Conservation (phyloP, 2,888 invertebrate species). For the Caenorhabditis sp. region DNA sequence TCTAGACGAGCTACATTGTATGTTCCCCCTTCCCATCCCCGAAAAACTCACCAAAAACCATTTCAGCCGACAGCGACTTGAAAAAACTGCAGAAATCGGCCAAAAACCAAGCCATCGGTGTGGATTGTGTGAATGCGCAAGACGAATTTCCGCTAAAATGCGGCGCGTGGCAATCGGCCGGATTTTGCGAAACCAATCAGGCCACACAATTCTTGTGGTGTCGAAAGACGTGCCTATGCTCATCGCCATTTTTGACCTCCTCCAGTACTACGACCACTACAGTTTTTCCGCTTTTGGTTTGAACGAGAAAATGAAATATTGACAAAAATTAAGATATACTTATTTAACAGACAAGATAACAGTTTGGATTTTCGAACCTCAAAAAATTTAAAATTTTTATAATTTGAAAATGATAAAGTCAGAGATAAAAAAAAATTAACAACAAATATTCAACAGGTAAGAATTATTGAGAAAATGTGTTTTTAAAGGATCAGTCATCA, state of each 20-base stretch:
- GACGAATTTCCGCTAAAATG: conserved; percentile 46
- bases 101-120: conserved; percentile 6
- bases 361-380: too few species aligned
- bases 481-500: conserved; percentile 14
- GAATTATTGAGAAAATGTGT: background rate
- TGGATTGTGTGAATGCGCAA: conserved; percentile 26
- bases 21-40: too few species aligned
- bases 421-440: background rate
- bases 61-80: conserved; percentile 9
- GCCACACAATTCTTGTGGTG: conserved; percentile 53
- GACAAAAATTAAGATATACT: too few species aligned
- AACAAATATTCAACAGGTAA: background rate
- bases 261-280: background rate
- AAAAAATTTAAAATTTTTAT: background rate
- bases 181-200: conserved; percentile 49
- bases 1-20: conserved; percentile 25
- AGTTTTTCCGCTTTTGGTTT: too few species aligned
- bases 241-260: background rate
- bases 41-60: too few species aligned
- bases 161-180: conserved; percentile 44
- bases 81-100: conserved; percentile 20
- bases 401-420: too few species aligned
- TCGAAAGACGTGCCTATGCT: conserved; percentile 43
- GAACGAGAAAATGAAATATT: too few species aligned
- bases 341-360: too few species aligned